Percentiles rank a stretch among this genome's conserved stretches.
phyloP scores from a whole-genome alignment of 1,140 invertebrate species.

The Nasonia vitripennis region DNA sequence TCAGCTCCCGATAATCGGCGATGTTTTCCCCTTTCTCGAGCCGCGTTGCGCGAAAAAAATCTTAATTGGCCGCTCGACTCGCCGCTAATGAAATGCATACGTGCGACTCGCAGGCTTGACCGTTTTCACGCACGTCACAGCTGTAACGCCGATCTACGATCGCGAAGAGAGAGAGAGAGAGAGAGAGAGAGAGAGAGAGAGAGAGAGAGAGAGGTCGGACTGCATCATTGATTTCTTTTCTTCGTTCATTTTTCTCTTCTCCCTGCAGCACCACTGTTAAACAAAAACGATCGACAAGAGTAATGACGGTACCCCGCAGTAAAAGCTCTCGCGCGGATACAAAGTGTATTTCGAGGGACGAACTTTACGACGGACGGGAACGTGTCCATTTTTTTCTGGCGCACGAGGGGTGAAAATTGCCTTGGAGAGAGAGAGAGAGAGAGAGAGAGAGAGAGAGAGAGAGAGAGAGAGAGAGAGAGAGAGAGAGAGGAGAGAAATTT shows the following conservation, averaged over 20 bases:
- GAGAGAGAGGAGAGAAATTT: not conserved
- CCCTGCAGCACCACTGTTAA: not conserved
- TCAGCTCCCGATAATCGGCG: not conserved
- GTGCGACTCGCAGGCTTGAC: not conserved
- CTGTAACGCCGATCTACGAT: not conserved
- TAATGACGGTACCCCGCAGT: not conserved
- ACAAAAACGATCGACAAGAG: not conserved
- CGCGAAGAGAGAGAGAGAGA: too few relatives aligned
- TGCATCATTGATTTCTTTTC: not conserved
- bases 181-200: too few relatives aligned
- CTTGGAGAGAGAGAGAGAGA: not conserved
- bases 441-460: not conserved
- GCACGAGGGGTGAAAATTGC: slow-evolving; percentile 3
- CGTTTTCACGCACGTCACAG: not conserved
- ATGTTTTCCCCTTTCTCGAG: not conserved
- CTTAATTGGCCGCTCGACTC: not conserved
- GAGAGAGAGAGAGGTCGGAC: not conserved
- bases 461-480: not conserved
- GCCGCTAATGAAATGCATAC: too few relatives aligned
- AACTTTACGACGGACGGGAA: not conserved
- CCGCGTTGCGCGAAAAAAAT: not conserved
- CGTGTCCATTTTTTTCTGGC: not conserved
- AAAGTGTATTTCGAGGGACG: not conserved
- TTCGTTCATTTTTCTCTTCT: not conserved
- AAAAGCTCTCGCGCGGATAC: not conserved